phyloP scores from a whole-genome alignment of 2,113 vertebrate genomes.

The Chaetorhynchus papuensis region DNA sequence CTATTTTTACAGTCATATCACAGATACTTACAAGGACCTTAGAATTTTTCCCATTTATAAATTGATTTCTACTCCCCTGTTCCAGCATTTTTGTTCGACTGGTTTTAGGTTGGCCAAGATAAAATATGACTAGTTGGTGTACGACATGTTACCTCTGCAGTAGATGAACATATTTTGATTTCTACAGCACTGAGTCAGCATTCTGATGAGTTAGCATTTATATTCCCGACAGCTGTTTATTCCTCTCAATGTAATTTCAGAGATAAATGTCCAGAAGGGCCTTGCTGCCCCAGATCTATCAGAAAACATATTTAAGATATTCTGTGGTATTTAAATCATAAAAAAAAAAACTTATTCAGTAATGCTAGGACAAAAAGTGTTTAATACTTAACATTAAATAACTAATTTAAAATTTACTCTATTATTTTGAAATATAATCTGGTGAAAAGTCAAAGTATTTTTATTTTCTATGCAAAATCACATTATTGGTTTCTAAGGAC shows the following conservation, averaged over 20 bases:
- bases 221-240: slow-evolving; percentile 75
- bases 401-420: not conserved
- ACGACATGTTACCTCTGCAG: slow-evolving; percentile 47
- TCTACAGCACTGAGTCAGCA: slow-evolving; percentile 68
- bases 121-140: slow-evolving; percentile 19
- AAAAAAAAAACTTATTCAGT: slow-evolving; percentile 18
- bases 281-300: slow-evolving; percentile 79
- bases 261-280: slow-evolving; percentile 80
- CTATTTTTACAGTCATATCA: not conserved
- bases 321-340: slow-evolving; percentile 63
- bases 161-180: slow-evolving; percentile 52
- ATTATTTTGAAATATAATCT: not conserved
- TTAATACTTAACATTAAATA: slow-evolving; percentile 17
- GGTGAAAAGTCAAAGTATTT: not conserved
- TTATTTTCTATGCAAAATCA: not conserved
- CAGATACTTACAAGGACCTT: not conserved
- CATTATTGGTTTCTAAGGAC: not conserved
- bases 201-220: slow-evolving; percentile 71
- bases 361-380: not conserved
- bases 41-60: not conserved
- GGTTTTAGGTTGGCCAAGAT: slow-evolving; percentile 7
- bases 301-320: slow-evolving; percentile 76
- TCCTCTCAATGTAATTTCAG: slow-evolving; percentile 75
- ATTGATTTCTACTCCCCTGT: not conserved
- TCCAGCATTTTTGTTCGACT: slow-evolving; percentile 14